A percentile compares a stretch with the other conserved stretches of the same genome.
Conservation (phyloP, 1,140 invertebrate species). For the Procambarus clarkii region DNA sequence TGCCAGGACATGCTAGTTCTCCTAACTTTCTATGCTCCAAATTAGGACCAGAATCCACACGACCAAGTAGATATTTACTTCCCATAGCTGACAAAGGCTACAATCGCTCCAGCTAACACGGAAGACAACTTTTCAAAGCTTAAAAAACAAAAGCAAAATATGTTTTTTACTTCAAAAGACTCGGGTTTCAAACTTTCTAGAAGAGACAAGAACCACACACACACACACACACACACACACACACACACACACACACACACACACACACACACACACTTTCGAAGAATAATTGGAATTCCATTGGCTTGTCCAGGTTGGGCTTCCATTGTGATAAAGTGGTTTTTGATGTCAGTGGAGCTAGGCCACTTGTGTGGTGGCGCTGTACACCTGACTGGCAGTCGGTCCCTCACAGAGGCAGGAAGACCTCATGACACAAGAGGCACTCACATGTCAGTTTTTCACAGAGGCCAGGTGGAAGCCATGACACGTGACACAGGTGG, state of each 20-base stretch:
- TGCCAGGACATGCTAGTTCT: too few species aligned
- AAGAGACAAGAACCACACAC: background rate
- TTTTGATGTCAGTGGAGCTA: background rate
- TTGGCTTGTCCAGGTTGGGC: background rate
- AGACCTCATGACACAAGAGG: too few species aligned
- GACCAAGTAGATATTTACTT: background rate
- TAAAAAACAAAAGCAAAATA: background rate
- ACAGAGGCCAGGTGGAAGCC: too few species aligned
- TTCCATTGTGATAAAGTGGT: background rate
- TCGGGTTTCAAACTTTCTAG: background rate
- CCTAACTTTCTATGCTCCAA: too few species aligned
- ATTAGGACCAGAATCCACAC: too few species aligned
- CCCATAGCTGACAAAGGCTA: background rate
- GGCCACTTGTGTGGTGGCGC: too few species aligned
- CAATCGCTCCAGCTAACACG: background rate
- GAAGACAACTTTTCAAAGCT: background rate
- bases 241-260: background rate
- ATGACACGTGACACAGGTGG: too few species aligned
- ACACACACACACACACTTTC: background rate
- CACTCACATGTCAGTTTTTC: too few species aligned
- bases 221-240: background rate
- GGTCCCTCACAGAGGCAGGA: background rate
- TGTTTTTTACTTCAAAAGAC: background rate
- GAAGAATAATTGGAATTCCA: constrained; percentile 7
- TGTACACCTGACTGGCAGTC: too few species aligned